phyloP scores from a whole-genome alignment of 2,113 vertebrate genomes.

The Sylvilagus bachmani region DNA sequence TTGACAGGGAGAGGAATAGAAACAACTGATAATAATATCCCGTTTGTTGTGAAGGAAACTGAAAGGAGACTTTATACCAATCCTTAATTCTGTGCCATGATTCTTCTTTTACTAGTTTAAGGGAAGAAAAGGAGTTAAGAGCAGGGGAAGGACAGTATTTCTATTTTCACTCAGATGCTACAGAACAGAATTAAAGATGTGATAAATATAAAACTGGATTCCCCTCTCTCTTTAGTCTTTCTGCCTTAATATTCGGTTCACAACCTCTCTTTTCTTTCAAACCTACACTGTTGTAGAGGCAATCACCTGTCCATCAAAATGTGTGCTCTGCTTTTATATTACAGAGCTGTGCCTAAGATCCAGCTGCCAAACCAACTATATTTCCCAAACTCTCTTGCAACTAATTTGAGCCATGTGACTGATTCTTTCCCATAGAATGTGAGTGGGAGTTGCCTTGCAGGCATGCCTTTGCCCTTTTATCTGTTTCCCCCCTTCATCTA shows the following conservation, averaged over 20 bases:
- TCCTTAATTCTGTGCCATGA: neutral
- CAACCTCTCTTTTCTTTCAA: neutral
- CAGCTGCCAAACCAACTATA: neutral
- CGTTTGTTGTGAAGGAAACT: neutral
- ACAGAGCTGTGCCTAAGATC: neutral
- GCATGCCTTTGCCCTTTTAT: neutral
- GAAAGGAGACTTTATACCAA: neutral
- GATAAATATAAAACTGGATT: neutral
- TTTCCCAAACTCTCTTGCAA: neutral
- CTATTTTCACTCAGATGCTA: conserved; percentile 9
- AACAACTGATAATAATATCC: neutral
- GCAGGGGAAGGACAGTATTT: neutral
- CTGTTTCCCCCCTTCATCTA: neutral
- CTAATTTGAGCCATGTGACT: neutral
- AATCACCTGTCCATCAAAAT: neutral
- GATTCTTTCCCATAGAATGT: neutral
- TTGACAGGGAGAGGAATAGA: neutral
- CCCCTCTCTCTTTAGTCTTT: neutral
- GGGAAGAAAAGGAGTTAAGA: neutral
- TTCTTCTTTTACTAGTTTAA: conserved; percentile 7
- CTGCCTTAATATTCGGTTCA: neutral
- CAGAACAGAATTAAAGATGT: neutral
- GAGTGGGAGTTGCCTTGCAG: neutral
- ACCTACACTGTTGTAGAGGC: neutral
- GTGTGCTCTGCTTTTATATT: neutral